A percentile compares a stretch with the other conserved stretches of the same genome.
These are phyloP conservation scores for Oxyteleia sp. DNA, from an alignment of 2,888 invertebrate genomes.

Conservation along the genomic window DNA sequence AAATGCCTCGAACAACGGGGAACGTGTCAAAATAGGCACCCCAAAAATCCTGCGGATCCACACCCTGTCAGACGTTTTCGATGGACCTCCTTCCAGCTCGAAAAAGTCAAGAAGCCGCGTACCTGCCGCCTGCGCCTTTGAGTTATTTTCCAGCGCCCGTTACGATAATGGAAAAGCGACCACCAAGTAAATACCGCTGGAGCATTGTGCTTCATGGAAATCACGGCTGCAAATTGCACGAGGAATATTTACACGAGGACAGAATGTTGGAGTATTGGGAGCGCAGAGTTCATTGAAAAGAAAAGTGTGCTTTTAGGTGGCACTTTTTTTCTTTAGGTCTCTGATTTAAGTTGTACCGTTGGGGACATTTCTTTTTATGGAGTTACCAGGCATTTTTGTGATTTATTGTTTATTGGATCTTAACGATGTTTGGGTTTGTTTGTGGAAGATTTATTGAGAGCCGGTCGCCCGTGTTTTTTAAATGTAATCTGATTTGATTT, in stretches of 20 bases:
- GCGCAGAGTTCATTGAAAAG: slow-evolving; percentile 6
- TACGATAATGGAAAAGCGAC: slow-evolving; percentile 33
- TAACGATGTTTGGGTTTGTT: slow-evolving; percentile 24
- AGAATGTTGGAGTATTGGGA: slow-evolving; percentile 19
- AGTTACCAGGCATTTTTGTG: background rate
- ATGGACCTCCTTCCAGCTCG: slow-evolving; percentile 53
- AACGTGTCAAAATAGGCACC: too few relatives aligned
- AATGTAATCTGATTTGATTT: slow-evolving; percentile 42
- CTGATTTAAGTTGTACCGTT: background rate
- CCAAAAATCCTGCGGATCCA: too few relatives aligned
- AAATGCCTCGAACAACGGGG: too few relatives aligned
- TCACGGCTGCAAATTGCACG: slow-evolving; percentile 47
- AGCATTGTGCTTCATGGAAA: slow-evolving; percentile 42
- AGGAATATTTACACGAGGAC: slow-evolving; percentile 24
- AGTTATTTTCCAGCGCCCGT: slow-evolving; percentile 56
- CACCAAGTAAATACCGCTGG: slow-evolving; percentile 57
- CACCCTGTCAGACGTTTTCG: slow-evolving; percentile 67
- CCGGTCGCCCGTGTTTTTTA: background rate
- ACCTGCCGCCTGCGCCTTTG: slow-evolving; percentile 59
- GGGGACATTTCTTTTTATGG: background rate
- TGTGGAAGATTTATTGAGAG: slow-evolving; percentile 10
- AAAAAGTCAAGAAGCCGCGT: slow-evolving; percentile 67
- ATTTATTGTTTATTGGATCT: slow-evolving; percentile 25
- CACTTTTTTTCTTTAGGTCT: background rate
- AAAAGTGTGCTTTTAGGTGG: slow-evolving; percentile 27